Evolutionary conservation across 2,113 vertebrate species (phyloP), one percentile per base, ranked within the genome.

Genomic region (Megalops atlanticus): DNA sequence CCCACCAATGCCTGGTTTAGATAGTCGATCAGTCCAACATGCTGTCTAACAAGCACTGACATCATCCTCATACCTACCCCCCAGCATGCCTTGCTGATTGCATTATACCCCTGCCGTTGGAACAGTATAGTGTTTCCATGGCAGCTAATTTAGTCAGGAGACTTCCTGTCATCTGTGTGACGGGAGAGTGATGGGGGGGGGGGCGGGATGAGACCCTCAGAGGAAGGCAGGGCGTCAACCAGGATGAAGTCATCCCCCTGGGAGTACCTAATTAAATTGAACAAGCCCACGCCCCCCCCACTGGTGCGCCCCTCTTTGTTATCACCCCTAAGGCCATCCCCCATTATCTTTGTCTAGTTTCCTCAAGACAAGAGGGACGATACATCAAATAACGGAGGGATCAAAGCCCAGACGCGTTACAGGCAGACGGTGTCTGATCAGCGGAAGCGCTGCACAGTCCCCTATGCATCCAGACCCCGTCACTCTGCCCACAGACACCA

Each of bases 81-180:
- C 52, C 52, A n/a, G 15, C 52, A n/a, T 58, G 52, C 24, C 52
- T 58, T 58, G 52, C 52, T 58, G 52, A 58, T 58, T 58, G 24
- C 52, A 58, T 58, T 58, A n/a, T 18, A 52, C 21, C 16, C 49
- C 49, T 52, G 49, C 49, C 49, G 16, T 52, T 58, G 52, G 52
- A 58, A 24, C 52, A 24, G 21, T 24, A n/a, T 18, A 24, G 52
- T 4, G 52, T 58, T 58, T 18, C 52, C 52, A 58, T 58, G 52
- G 52, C 52, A n/a, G 18, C 52, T 58, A 58, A 58, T 58, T 58
- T n/a, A 24, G 52, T 58, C n/a, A 24, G 24, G 52, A 58, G 52
- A 58, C 52, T 58, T 58, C 52, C 52, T 58, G 52, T 58, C 52
- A 58, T 58, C 52, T 58, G 52, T 58, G 24, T 58, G 52, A 58